phyloP scores from a whole-genome alignment of 2,797 vertebrate species.

The Enteromius anoplus region DNA sequence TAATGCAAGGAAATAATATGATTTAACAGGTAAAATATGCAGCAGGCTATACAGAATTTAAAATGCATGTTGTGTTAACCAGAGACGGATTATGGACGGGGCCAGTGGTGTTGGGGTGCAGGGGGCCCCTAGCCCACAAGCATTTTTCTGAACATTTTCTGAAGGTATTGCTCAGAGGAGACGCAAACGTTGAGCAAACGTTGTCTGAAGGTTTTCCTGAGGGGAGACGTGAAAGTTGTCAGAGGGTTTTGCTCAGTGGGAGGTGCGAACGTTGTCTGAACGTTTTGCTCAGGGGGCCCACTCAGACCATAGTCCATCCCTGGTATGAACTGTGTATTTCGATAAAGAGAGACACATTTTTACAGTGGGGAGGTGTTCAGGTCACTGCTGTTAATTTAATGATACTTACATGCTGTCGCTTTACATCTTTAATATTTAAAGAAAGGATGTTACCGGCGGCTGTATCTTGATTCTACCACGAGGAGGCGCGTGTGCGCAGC shows the following conservation, averaged over 20 bases:
- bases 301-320: too few relatives aligned
- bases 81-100: too few relatives aligned
- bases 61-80: not conserved
- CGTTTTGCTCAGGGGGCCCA: too few relatives aligned
- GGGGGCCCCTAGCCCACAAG: too few relatives aligned
- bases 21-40: not conserved
- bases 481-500: slow-evolving; percentile 1
- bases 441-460: not conserved
- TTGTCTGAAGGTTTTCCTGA: too few relatives aligned
- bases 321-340: not conserved
- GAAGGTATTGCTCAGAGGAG: too few relatives aligned
- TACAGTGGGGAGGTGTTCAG: not conserved
- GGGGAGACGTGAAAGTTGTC: too few relatives aligned
- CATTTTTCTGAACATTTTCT: too few relatives aligned
- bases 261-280: too few relatives aligned
- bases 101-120: too few relatives aligned
- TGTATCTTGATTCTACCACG: not conserved
- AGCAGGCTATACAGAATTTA: not conserved
- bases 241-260: too few relatives aligned
- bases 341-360: not conserved
- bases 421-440: not conserved
- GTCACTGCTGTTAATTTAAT: not conserved
- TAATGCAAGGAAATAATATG: not conserved
- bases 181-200: too few relatives aligned
- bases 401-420: not conserved